A percentile compares a stretch with the other conserved stretches of the same genome.
These are phyloP conservation scores for Euphonia xanthogaster DNA, from an alignment of 2,797 vertebrate genomes.

Conservation along the genomic window DNA sequence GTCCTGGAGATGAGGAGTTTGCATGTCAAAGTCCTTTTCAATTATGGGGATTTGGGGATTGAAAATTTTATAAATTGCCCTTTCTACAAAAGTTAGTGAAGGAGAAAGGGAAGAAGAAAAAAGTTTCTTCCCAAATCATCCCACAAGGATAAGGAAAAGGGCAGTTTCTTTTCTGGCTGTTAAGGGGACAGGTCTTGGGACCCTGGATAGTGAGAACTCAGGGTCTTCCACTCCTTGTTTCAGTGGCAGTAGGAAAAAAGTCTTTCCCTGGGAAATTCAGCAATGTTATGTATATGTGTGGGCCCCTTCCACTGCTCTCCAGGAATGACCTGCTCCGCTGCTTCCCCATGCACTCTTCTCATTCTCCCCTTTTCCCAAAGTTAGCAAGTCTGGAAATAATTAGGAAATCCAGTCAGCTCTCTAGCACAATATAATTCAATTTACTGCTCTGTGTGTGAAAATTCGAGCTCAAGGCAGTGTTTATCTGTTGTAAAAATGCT, in stretches of 20 bases:
- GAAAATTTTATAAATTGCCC: neutral
- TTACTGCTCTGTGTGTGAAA: constrained; percentile 56
- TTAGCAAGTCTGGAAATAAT: constrained; percentile 59
- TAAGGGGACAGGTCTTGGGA: neutral
- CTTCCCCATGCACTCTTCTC: neutral
- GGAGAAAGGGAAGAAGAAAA: neutral
- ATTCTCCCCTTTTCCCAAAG: neutral
- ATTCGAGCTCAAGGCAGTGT: constrained; percentile 38
- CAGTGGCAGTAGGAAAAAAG: neutral
- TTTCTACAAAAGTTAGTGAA: neutral
- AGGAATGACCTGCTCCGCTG: constrained; percentile 18
- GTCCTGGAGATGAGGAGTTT: neutral
- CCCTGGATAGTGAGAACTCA: neutral
- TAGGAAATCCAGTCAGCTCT: constrained; percentile 42
- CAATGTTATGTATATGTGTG: neutral
- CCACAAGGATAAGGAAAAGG: neutral
- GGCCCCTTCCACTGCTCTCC: neutral
- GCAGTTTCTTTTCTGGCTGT: neutral
- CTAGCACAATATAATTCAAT: constrained; percentile 46
- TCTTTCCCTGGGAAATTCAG: neutral
- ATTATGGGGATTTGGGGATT: neutral
- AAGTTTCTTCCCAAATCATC: neutral
- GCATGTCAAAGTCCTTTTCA: neutral
- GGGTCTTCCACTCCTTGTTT: neutral
- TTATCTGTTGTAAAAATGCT: constrained; percentile 46